Base-by-base conservation (phyloP, 2,888 invertebrate genomes). In the Pantelozetes paolii region DNA sequence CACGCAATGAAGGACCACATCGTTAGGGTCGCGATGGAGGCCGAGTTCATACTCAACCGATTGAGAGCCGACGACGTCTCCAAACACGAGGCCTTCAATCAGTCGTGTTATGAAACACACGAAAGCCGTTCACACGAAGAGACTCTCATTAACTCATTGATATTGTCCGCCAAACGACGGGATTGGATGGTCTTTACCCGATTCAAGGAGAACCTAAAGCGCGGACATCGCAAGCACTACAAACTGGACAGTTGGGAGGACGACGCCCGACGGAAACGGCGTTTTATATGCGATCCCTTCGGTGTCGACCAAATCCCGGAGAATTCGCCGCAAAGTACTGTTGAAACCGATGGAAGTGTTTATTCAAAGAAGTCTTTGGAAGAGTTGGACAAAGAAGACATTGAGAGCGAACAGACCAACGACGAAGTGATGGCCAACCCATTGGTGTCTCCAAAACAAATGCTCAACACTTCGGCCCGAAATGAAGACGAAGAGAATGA, bases 1-100 rank as follows among this genome's bases (percentile, higher is more conserved):
- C 99, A 99, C 82, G 98, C 99, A 30, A 99, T 99, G 90, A 89
- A 99, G 80, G 99, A 99, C 83, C 99, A 99, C 83, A 97, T 99
- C 80, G 97, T 99, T 28, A 85, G 99, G 73, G 99, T 99, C 18
- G 98, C 99, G 36, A 99, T 99, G 82, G 99, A 99, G 83, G 99
- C 99, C 0, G 99, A 99, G 83, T 99, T 99, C 82, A 99, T 99
- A 79, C 84, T 99, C 77, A 99, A 98, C 82, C 86, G 99, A 79
- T 95, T 99, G 94, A 85, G 99, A 76, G 99, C 99, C 0, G 99
- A 99, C 81, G 99, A 99, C 84, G 98, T 99, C 1, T 86, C 97
- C 71, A 99, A 98, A 83, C 98, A 99, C 83, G 96, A 97, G 0
- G 96, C 97, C 83, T 86, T 87, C 81, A 40, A 54, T 23, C 42